phyloP scores from a whole-genome alignment of 2,888 invertebrate species.

The Stomorhina lunata region DNA sequence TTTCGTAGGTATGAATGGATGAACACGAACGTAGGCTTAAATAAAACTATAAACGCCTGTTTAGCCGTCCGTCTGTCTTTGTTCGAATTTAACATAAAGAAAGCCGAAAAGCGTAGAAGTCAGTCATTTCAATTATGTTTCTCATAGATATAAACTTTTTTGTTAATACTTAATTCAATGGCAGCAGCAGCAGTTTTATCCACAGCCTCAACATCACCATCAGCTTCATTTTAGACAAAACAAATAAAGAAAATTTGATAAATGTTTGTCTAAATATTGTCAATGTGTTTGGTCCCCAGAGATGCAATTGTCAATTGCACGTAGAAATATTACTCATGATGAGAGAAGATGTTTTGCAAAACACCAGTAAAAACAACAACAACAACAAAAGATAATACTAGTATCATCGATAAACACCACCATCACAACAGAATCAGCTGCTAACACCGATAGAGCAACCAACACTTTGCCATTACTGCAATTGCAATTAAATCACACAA shows the following conservation, averaged over 20 bases:
- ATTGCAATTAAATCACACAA: conserved; percentile 38
- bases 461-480: not conserved
- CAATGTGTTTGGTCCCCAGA: conserved; percentile 46
- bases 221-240: conserved; percentile 44
- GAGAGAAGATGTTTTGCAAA: conserved; percentile 33
- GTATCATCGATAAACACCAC: not conserved
- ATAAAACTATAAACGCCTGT: too few relatives aligned
- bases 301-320: conserved; percentile 44
- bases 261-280: conserved; percentile 41
- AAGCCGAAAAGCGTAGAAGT: conserved; percentile 59
- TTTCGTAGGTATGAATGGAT: conserved; percentile 30
- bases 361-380: conserved; percentile 12
- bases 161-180: conserved; percentile 42
- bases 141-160: conserved; percentile 8
- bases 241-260: conserved; percentile 34
- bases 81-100: conserved; percentile 36
- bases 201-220: too few relatives aligned
- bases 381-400: not conserved
- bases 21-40: not conserved
- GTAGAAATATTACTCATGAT: conserved; percentile 21
- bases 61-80: not conserved
- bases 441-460: not conserved
- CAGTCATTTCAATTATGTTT: conserved; percentile 59
- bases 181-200: not conserved
- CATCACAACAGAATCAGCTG: not conserved